A percentile compares a stretch with the other conserved stretches of the same genome.
phyloP scores from a whole-genome alignment of 2,888 invertebrate genomes.

The Willowsia nigromaculata region DNA sequence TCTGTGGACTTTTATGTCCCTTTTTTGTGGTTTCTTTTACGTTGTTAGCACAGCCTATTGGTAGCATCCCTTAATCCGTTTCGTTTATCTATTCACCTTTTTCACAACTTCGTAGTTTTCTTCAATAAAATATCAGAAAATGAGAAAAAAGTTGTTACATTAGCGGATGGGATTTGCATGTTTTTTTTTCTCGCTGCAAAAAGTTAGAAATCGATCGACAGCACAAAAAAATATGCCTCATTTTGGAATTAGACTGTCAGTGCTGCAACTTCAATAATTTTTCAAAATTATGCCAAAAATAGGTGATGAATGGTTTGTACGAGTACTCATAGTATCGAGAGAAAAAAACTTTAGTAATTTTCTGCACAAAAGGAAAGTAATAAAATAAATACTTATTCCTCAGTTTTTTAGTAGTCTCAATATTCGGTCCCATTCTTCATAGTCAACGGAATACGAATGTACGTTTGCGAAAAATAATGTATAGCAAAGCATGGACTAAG shows the following conservation, averaged over 20 bases:
- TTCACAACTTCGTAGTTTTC: neutral
- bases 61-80: neutral
- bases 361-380: neutral
- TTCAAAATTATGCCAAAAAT: neutral
- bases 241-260: neutral
- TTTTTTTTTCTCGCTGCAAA: too few species aligned
- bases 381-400: neutral
- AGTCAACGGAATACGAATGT: neutral
- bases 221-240: neutral
- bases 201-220: constrained; percentile 3
- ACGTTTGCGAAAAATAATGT: neutral
- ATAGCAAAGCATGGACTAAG: neutral
- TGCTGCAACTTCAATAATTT: neutral
- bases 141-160: neutral
- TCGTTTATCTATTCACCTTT: neutral
- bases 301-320: neutral
- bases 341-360: constrained; percentile 6
- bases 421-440: neutral
- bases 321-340: neutral
- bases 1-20: neutral
- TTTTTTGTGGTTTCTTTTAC: neutral
- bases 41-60: neutral
- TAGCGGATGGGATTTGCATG: too few species aligned
- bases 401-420: neutral
- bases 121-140: neutral